Evolutionary conservation across 2,797 vertebrate genomes (phyloP).

Genomic region (Pteronotus mesoamericanus): DNA sequence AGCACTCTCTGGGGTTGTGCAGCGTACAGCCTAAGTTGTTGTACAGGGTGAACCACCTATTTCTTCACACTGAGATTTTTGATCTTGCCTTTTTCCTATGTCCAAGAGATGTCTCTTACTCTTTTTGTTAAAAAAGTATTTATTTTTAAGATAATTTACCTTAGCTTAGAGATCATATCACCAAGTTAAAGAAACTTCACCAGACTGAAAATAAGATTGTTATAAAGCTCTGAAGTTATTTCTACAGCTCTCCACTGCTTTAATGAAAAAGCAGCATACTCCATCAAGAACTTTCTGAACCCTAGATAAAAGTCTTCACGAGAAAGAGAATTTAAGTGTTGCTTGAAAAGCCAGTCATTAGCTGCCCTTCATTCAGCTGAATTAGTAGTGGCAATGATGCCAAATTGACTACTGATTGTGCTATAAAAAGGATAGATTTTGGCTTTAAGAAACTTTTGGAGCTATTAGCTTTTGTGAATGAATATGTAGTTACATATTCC

Average conservation of each 20-base stretch:
- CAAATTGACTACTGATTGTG: slow-evolving; percentile 54
- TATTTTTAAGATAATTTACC: background rate
- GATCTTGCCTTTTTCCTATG: background rate
- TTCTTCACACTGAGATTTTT: background rate
- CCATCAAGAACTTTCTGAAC: slow-evolving; percentile 40
- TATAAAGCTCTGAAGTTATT: slow-evolving; percentile 42
- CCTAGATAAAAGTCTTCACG: slow-evolving; percentile 30
- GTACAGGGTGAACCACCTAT: background rate
- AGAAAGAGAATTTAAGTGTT: slow-evolving; percentile 53
- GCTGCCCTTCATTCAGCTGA: slow-evolving; percentile 2
- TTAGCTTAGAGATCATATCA: background rate
- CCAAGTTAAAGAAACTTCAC: background rate
- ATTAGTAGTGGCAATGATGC: slow-evolving; percentile 45
- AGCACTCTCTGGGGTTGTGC: background rate
- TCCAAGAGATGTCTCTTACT: background rate
- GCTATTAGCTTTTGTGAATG: slow-evolving; percentile 51
- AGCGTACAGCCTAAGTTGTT: background rate
- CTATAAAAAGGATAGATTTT: slow-evolving; percentile 55
- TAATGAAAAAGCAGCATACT: background rate
- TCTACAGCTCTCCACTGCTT: background rate
- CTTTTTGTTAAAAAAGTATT: background rate
- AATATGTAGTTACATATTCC: slow-evolving; percentile 45
- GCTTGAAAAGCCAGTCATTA: slow-evolving; percentile 67
- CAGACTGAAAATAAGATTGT: background rate
- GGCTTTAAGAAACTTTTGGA: slow-evolving; percentile 11